Evolutionary conservation across 1,140 invertebrate species (phyloP).

Genomic region (Alviniconcha marisindica): DNA sequence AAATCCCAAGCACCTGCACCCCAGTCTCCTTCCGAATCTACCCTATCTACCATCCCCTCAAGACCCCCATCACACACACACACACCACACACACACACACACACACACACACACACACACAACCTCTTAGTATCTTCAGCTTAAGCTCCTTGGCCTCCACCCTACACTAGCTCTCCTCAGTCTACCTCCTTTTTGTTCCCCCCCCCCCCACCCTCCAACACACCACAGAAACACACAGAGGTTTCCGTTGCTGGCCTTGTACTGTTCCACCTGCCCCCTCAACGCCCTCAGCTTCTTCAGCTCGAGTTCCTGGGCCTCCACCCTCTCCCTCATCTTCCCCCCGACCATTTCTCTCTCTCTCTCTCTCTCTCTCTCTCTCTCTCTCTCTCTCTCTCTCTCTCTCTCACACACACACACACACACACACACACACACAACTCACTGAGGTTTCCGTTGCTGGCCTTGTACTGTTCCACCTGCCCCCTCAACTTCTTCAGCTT

Average conservation of each 20-base stretch:
- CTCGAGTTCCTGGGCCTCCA: conserved; percentile 96
- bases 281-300: conserved; percentile 91
- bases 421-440: conserved; percentile 78
- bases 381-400: neutral
- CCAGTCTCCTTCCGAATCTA: no score
- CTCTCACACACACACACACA: neutral
- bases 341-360: neutral
- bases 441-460: conserved; percentile 94
- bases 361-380: neutral
- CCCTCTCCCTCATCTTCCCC: conserved; percentile 90
- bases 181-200: conserved; percentile 88
- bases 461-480: conserved; percentile 93
- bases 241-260: conserved; percentile 91
- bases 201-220: neutral
- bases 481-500: conserved; percentile 93
- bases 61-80: no score
- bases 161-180: no score
- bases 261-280: conserved; percentile 93
- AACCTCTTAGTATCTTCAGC: conserved; percentile 90
- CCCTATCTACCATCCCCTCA: no score
- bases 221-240: conserved; percentile 74
- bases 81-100: no score
- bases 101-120: no score
- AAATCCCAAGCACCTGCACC: conserved; percentile 96
- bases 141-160: conserved; percentile 96